phyloP scores from a whole-genome alignment of 2,797 vertebrate genomes.

The Iguana delicatissima region DNA sequence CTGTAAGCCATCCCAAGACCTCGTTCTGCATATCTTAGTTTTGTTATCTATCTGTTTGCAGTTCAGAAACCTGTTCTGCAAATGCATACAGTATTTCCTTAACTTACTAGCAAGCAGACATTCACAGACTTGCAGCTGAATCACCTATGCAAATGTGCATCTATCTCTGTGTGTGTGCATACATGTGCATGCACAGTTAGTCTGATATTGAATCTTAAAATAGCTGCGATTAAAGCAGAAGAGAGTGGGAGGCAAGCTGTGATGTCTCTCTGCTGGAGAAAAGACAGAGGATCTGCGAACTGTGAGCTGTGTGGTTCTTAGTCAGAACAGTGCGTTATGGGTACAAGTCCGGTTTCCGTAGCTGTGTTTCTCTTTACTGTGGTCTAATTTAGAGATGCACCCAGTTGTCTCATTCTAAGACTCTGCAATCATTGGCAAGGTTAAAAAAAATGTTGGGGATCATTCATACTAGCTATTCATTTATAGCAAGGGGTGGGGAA shows the following conservation, averaged over 20 bases:
- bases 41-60: neutral
- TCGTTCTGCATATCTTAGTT: neutral
- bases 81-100: neutral
- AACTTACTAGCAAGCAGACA: neutral
- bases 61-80: neutral
- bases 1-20: neutral
- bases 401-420: neutral
- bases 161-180: neutral
- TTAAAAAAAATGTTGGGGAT: neutral
- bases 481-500: neutral
- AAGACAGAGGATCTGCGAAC: neutral
- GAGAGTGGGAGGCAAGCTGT: neutral
- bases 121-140: neutral
- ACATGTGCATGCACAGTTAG: neutral
- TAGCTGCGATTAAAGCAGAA: neutral
- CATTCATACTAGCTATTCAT: neutral
- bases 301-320: neutral
- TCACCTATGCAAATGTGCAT: neutral
- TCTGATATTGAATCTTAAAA: conserved; percentile 13
- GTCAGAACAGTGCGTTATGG: neutral
- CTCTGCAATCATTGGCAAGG: neutral
- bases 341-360: neutral
- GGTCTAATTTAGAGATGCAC: neutral
- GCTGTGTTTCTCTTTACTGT: fast-evolving
- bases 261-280: conserved; percentile 31